A percentile compares a stretch with the other conserved stretches of the same genome.
These are phyloP conservation scores for Tridacna gigas DNA, from an alignment of 2,888 invertebrate genomes.

Conservation along the genomic window DNA sequence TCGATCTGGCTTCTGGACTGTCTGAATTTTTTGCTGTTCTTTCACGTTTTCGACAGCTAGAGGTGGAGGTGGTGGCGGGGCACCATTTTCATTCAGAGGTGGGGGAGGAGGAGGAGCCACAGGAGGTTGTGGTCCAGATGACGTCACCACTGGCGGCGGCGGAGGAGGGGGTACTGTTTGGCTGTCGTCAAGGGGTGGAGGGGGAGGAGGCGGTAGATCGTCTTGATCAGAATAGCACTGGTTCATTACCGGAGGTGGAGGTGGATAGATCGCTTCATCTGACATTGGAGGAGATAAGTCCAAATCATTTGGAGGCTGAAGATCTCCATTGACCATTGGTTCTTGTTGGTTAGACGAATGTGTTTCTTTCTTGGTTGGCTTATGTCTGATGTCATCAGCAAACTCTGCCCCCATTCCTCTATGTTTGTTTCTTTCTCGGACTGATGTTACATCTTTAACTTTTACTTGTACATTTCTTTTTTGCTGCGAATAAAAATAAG, in stretches of 20 bases:
- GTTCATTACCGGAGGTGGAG: constrained; percentile 87
- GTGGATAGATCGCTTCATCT: constrained; percentile 64
- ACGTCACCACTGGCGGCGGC: not conserved
- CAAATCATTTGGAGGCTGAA: constrained; percentile 72
- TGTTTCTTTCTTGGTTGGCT: constrained; percentile 21
- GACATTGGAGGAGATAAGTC: constrained; percentile 22
- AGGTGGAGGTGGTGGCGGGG: not conserved
- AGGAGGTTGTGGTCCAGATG: not conserved
- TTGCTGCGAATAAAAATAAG: constrained; percentile 20
- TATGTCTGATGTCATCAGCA: constrained; percentile 51
- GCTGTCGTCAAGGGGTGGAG: constrained; percentile 80
- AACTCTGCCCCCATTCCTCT: constrained; percentile 73
- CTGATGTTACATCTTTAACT: constrained; percentile 62
- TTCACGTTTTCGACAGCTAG: not conserved
- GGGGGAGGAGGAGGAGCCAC: constrained; percentile 16
- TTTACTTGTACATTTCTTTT: constrained; percentile 29
- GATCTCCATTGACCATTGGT: constrained; percentile 36
- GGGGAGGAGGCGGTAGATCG: constrained; percentile 89
- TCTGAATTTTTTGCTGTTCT: not conserved
- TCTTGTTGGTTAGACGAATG: constrained; percentile 30
- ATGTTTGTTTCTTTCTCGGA: constrained; percentile 69
- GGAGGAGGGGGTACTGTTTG: constrained; percentile 24
- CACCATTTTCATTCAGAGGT: not conserved
- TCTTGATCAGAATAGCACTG: constrained; percentile 82
- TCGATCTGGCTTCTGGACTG: constrained; percentile 7